Evolutionary conservation across 2,113 vertebrate genomes (phyloP), one percentile per base, ranked within the genome.

Genomic region (Ibidorhyncha struthersii): DNA sequence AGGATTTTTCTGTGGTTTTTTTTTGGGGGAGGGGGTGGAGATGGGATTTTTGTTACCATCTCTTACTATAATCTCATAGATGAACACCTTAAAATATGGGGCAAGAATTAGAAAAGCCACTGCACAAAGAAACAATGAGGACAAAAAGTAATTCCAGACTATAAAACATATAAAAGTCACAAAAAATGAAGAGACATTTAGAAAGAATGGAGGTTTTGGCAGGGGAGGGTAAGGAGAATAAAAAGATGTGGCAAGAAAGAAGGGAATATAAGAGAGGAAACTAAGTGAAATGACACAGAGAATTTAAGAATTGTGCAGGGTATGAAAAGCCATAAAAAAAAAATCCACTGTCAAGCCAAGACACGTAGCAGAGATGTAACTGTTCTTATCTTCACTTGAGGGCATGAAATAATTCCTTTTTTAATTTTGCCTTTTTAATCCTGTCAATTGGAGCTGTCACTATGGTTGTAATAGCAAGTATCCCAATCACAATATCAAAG

Each of bases 401-500:
- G 94, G 96, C 91, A 96, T 86, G 83, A 93, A 97, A 97, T 96
- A 97, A 96, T 91, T 96, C 89, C 86, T 94, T 93, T 96, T 96
- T 95, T 88, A 96, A 96, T 96, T 97, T 96, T 94, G 71, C 70
- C 79, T 95, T 93, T 97, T 96, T 96, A 97, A 97, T 97, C 95
- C 94, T 89, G 72, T 90, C 96, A 94, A 92, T 95, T 97, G 93
- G 85, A 97, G 74, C 94, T 96, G 96, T 97, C 96, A 91, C 70
- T 88, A 47, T 59, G 78, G 86, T 95, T 95, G 92, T 95, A 97
- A 96, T 93, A 96, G 81, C 93, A 80, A 93, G 91, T 80, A 95
- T 91, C 86, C 89, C 89, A 78, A 89, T 89, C 96, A 95, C 66
- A 91, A 55, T 96, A 97, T 96, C 97, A 97, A 97, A 96, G 96